Conservation (phyloP, 2,113 vertebrate species). For the Ellobius talpinus region DNA sequence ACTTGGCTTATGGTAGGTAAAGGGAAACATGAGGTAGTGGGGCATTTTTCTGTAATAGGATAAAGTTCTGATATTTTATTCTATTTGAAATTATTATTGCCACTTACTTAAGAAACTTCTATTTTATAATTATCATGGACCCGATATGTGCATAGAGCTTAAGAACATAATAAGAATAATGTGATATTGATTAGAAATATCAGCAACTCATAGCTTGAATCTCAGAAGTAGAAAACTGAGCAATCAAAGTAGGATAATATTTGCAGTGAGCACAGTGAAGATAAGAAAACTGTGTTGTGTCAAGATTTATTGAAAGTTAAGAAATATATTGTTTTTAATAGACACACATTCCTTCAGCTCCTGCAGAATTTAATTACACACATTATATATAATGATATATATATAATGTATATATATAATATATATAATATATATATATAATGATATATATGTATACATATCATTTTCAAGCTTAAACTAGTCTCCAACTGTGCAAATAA, state of each 20-base stretch:
- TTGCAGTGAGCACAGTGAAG: not conserved
- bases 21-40: not conserved
- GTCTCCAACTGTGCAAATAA: not conserved
- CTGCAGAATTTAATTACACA: not conserved
- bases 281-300: not conserved
- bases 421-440: too few relatives aligned
- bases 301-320: not conserved
- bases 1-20: not conserved
- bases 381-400: too few relatives aligned
- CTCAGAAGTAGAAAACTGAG: not conserved
- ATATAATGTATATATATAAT: too few relatives aligned
- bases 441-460: not conserved
- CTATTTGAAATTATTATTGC: slow-evolving; percentile 17
- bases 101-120: not conserved
- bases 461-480: not conserved
- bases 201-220: not conserved
- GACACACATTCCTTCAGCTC: not conserved
- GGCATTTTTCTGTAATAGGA: not conserved
- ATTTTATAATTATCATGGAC: not conserved
- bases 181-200: not conserved
- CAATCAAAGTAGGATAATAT: not conserved
- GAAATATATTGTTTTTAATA: not conserved
- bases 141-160: not conserved
- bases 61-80: slow-evolving; percentile 18
- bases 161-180: not conserved